Percentiles rank a stretch among this genome's conserved stretches.
These are phyloP conservation scores for Portevinia maculata DNA, from an alignment of 2,888 invertebrate species.

Conservation along the genomic window DNA sequence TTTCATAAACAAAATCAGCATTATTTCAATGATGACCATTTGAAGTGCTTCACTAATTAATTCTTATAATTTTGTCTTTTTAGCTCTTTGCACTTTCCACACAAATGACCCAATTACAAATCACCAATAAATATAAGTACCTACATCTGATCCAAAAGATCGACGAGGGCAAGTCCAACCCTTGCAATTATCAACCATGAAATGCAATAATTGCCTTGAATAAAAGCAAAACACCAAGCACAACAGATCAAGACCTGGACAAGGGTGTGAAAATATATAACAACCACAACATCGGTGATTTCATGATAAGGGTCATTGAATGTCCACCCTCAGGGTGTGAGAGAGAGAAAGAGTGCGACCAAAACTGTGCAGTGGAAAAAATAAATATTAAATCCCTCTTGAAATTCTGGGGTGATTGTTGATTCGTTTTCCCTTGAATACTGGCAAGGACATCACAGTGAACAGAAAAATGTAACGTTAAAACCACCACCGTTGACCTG, in stretches of 20 bases:
- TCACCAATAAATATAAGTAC: no score
- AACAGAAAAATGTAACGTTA: constrained; percentile 17
- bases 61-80: no score
- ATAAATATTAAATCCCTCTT: constrained; percentile 43
- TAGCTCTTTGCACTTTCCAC: no score
- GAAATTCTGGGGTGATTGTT: constrained; percentile 55
- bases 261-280: constrained; percentile 50
- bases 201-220: constrained; percentile 67
- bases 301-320: constrained; percentile 68
- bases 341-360: constrained; percentile 46
- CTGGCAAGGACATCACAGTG: constrained; percentile 36
- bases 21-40: no score
- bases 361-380: constrained; percentile 18
- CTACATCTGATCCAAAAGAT: not conserved
- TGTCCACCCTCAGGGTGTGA: constrained; percentile 57
- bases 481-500: constrained; percentile 62
- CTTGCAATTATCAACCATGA: constrained; percentile 45
- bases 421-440: constrained; percentile 34
- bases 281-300: constrained; percentile 56
- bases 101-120: no score
- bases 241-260: constrained; percentile 69
- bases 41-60: no score
- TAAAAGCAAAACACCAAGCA: constrained; percentile 47
- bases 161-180: constrained; percentile 56
- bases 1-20: no score